Conservation (phyloP, 2,888 invertebrate species). For the Cephus sareptanus region DNA sequence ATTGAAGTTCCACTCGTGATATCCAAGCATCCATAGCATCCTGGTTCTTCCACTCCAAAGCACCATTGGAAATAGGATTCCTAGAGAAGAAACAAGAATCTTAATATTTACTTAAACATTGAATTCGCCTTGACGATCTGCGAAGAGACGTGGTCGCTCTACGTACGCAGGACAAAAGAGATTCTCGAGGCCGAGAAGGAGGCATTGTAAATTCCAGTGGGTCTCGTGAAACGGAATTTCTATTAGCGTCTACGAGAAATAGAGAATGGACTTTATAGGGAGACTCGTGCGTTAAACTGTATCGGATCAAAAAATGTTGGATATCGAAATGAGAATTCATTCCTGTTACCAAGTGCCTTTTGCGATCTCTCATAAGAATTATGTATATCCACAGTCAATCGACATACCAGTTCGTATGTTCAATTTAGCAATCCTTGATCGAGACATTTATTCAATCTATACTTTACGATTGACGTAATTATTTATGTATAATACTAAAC, state of each 20-base stretch:
- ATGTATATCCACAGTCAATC: not conserved
- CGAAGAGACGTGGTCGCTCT: not conserved
- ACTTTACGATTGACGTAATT: not conserved
- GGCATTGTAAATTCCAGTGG: not conserved
- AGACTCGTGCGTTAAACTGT: not conserved
- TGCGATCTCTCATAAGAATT: not conserved
- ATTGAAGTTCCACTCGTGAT: constrained; percentile 76
- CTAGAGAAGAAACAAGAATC: constrained; percentile 64
- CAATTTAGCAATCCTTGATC: not conserved
- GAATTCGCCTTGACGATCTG: not conserved
- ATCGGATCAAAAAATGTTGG: not conserved
- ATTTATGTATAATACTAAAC: not conserved
- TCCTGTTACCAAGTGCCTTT: not conserved
- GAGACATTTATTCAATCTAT: not conserved
- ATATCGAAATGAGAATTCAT: not conserved
- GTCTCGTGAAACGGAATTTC: not conserved
- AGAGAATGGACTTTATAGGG: not conserved
- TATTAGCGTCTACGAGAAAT: not conserved
- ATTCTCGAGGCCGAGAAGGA: not conserved
- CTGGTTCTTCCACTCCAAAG: constrained; percentile 94
- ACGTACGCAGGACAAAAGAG: not conserved
- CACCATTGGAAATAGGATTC: constrained; percentile 98
- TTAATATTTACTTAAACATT: not conserved
- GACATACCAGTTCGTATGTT: not conserved
- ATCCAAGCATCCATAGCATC: constrained; percentile 87